These are phyloP conservation scores for Aegypius monachus DNA, from an alignment of 2,113 vertebrate species.

Conservation along the genomic window DNA sequence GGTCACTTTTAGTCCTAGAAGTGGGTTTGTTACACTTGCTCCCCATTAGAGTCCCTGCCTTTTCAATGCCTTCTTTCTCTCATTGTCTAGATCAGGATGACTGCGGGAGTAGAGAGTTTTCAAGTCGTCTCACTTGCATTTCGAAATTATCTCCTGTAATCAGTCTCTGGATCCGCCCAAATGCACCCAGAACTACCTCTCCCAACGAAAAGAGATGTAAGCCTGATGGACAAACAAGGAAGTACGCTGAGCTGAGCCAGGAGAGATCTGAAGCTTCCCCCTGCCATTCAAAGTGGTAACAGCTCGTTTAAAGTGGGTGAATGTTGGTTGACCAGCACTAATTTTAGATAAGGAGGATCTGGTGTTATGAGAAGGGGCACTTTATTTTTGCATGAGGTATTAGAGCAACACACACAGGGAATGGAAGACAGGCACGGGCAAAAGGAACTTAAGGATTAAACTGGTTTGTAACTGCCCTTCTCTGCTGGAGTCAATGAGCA, in stretches of 20 bases:
- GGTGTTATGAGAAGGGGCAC: not conserved
- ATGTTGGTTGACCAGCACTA: not conserved
- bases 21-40: not conserved
- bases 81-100: not conserved
- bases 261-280: rapidly evolving
- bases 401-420: not conserved
- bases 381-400: not conserved
- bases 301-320: not conserved
- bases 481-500: not conserved
- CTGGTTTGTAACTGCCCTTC: not conserved
- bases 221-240: not conserved
- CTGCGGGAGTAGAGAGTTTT: not conserved
- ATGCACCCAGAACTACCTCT: not conserved
- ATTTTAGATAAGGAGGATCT: not conserved
- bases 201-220: not conserved
- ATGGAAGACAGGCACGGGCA: rapidly evolving
- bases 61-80: not conserved
- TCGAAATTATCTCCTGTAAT: not conserved
- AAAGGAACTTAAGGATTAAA: not conserved
- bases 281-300: not conserved
- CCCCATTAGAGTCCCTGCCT: rapidly evolving
- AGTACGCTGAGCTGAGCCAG: not conserved
- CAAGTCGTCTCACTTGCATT: not conserved
- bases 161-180: rapidly evolving
- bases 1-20: not conserved